phyloP scores from a whole-genome alignment of 2,113 vertebrate genomes.

The Albula glossodonta region DNA sequence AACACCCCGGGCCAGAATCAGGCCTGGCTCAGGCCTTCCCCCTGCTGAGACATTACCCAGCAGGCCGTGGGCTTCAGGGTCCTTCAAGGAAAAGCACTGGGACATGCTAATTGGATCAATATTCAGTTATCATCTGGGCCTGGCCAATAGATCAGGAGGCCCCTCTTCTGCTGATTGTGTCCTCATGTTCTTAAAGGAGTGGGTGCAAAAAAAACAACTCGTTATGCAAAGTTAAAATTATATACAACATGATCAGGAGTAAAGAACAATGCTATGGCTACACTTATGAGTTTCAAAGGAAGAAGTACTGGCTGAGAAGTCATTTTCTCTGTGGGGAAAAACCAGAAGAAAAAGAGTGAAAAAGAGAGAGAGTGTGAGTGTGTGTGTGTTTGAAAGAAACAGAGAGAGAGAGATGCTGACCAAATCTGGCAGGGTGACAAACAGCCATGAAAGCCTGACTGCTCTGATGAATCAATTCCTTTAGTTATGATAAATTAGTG shows the following conservation, averaged over 20 bases:
- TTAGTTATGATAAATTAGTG: conserved; percentile 85
- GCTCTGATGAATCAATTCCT: conserved; percentile 83
- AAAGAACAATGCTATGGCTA: no score
- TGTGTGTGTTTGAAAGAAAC: no score
- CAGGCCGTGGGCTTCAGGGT: not conserved
- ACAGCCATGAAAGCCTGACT: conserved; percentile 73
- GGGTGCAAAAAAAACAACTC: not conserved
- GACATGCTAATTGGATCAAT: not conserved
- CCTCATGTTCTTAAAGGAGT: not conserved
- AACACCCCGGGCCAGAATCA: not conserved
- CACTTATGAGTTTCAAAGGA: no score
- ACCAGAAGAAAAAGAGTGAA: not conserved
- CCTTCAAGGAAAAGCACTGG: not conserved
- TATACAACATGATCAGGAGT: no score
- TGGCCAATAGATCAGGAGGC: not conserved
- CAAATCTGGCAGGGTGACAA: conserved; percentile 71
- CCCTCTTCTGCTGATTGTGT: not conserved
- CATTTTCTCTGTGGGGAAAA: no score
- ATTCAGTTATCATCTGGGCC: not conserved
- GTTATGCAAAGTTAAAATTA: no score
- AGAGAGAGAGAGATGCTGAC: conserved; percentile 61
- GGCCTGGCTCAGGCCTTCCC: no score
- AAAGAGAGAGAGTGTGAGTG: not conserved
- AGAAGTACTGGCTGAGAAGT: no score
- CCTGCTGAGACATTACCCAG: not conserved